phyloP scores from a whole-genome alignment of 1,140 invertebrate species.

The Cyclargus thomasi region DNA sequence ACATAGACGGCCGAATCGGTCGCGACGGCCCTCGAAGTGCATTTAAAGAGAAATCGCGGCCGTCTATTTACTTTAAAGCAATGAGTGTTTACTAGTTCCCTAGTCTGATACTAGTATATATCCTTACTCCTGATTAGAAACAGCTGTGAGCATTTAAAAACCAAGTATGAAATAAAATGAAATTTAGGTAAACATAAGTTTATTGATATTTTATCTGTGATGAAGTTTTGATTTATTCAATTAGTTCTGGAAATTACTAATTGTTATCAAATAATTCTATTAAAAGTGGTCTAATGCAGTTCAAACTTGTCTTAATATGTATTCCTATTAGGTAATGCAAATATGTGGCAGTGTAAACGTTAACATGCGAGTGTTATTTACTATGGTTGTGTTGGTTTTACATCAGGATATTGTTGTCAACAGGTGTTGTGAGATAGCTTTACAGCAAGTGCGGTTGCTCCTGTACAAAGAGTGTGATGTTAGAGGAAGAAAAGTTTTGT shows the following conservation, averaged over 20 bases:
- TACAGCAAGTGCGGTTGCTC: slow-evolving; percentile 84
- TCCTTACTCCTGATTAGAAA: slow-evolving; percentile 26
- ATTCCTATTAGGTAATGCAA: slow-evolving; percentile 17
- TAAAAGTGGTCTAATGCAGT: slow-evolving; percentile 35
- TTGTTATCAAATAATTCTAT: slow-evolving; percentile 19
- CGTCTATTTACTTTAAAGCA: slow-evolving; percentile 46
- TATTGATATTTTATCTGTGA: slow-evolving; percentile 7
- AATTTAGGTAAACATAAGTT: slow-evolving; percentile 58
- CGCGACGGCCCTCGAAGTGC: slow-evolving; percentile 46
- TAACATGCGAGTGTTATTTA: not conserved
- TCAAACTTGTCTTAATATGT: slow-evolving; percentile 28
- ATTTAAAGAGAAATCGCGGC: slow-evolving; percentile 58
- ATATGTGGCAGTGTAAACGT: slow-evolving; percentile 11
- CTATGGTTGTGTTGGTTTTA: not conserved
- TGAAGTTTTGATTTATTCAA: not conserved
- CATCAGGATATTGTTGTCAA: slow-evolving; percentile 24
- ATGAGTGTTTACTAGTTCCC: slow-evolving; percentile 42
- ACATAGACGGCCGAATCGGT: slow-evolving; percentile 38
- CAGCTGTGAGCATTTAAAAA: slow-evolving; percentile 50
- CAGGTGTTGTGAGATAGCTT: slow-evolving; percentile 57
- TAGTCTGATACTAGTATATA: slow-evolving; percentile 24
- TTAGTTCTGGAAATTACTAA: slow-evolving; percentile 18
- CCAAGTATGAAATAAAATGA: slow-evolving; percentile 71
- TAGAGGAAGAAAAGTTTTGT: slow-evolving; percentile 85
- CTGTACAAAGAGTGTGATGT: slow-evolving; percentile 91